These are phyloP conservation scores for Phallusia fumigata DNA, from an alignment of 23 tunicate species.

Conservation along the genomic window DNA sequence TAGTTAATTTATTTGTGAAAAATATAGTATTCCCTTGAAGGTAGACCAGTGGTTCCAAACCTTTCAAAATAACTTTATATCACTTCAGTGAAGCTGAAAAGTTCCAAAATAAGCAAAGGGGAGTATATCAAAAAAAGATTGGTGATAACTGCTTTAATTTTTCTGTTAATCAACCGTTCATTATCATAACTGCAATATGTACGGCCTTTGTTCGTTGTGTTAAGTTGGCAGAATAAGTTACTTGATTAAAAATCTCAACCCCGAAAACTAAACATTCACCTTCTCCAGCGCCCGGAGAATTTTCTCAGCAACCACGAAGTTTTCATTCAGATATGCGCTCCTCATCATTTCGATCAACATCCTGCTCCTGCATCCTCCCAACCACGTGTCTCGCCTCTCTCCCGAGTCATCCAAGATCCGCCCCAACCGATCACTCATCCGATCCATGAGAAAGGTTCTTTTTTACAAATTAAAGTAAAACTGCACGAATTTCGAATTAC, in stretches of 20 bases:
- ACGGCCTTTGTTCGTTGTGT: no score
- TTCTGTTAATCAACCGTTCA: no score
- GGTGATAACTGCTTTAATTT: not conserved
- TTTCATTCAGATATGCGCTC: slow-evolving; percentile 19
- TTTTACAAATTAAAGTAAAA: not conserved
- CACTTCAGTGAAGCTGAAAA: no score
- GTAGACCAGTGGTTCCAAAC: no score
- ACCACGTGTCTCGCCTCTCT: not conserved
- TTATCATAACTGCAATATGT: no score
- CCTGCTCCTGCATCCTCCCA: slow-evolving; percentile 13
- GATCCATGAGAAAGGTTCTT: slow-evolving; percentile 35
- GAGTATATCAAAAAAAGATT: no score
- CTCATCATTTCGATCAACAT: slow-evolving; percentile 36
- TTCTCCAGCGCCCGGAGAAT: slow-evolving; percentile 19
- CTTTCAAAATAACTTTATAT: no score
- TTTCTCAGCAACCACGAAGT: slow-evolving; percentile 36
- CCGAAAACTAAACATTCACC: not conserved
- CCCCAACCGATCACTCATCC: not conserved
- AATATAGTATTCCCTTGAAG: no score
- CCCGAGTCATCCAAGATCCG: not conserved
- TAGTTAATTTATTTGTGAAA: no score
- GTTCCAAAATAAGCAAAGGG: no score
- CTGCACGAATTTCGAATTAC: not conserved
- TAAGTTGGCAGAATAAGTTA: no score
- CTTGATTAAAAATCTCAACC: not conserved